Evolutionary conservation across 2,113 vertebrate genomes (phyloP).

Genomic region (Phylloscopus whistleri): DNA sequence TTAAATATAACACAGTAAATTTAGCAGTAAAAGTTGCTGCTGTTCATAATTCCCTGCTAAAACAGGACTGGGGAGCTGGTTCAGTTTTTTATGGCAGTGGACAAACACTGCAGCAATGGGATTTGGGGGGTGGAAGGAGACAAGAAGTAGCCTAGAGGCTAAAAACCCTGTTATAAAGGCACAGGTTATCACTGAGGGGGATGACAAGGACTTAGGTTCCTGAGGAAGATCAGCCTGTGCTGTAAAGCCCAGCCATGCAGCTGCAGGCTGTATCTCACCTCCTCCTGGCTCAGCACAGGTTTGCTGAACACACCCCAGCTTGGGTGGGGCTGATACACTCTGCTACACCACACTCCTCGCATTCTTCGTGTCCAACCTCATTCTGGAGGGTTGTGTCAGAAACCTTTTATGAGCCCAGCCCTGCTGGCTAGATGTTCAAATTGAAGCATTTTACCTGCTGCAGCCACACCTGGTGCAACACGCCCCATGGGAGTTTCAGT

Average conservation of each 20-base stretch:
- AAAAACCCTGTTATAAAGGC: not conserved
- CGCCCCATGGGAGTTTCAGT: constrained; percentile 57
- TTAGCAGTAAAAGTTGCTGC: not conserved
- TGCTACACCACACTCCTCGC: constrained; percentile 29
- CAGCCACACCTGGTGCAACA: constrained; percentile 59
- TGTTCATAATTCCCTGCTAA: not conserved
- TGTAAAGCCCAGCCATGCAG: not conserved
- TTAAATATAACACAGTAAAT: not conserved
- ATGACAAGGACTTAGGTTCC: not conserved
- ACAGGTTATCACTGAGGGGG: not conserved
- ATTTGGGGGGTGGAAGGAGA: not conserved
- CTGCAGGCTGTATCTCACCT: constrained; percentile 5
- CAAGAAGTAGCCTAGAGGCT: not conserved
- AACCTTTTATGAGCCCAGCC: constrained; percentile 59
- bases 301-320: constrained; percentile 40
- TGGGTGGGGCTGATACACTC: constrained; percentile 34
- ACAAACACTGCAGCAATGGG: not conserved
- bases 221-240: not conserved
- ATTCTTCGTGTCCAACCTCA: constrained; percentile 60
- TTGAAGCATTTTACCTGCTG: constrained; percentile 34
- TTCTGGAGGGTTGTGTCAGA: constrained; percentile 60
- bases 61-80: not conserved
- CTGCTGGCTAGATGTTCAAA: constrained; percentile 48
- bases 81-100: not conserved
- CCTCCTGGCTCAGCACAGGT: not conserved